Evolutionary conservation across 2,888 invertebrate species (phyloP).

Genomic region (Drosophila heteroneura): DNA sequence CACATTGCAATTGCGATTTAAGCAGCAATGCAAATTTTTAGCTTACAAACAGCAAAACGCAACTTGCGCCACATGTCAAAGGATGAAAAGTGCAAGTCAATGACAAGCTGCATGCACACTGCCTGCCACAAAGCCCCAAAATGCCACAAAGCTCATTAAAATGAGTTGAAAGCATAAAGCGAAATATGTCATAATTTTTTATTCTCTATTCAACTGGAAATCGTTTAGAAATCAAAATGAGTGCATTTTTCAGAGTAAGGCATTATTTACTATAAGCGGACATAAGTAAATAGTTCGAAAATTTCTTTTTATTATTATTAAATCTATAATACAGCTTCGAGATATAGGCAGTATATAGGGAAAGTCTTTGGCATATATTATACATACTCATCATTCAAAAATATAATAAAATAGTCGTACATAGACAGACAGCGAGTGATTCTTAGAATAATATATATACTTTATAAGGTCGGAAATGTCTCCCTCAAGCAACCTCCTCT

Average conservation of each 20-base stretch:
- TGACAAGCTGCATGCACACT: background rate
- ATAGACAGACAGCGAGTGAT: background rate
- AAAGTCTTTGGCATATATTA: too few species aligned
- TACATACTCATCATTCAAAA: too few species aligned
- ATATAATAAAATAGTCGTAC: background rate
- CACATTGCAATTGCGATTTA: conserved; percentile 33
- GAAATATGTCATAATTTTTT: background rate
- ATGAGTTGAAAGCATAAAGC: background rate
- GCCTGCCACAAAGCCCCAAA: background rate
- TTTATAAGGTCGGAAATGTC: background rate
- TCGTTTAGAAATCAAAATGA: background rate
- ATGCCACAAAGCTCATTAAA: conserved; percentile 62
- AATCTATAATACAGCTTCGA: background rate
- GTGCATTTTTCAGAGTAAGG: background rate
- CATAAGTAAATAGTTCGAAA: background rate
- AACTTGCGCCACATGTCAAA: conserved; percentile 51
- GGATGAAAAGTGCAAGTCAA: conserved; percentile 18
- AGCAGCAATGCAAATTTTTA: conserved; percentile 49
- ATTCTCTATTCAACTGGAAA: background rate
- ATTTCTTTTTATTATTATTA: background rate
- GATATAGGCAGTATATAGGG: too few species aligned
- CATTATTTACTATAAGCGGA: background rate
- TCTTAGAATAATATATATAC: background rate
- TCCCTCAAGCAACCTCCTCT: background rate
- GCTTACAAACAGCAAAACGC: conserved; percentile 34